Evolutionary conservation across 1,140 invertebrate species (phyloP).

Genomic region (Drosophila prosaltans): DNA sequence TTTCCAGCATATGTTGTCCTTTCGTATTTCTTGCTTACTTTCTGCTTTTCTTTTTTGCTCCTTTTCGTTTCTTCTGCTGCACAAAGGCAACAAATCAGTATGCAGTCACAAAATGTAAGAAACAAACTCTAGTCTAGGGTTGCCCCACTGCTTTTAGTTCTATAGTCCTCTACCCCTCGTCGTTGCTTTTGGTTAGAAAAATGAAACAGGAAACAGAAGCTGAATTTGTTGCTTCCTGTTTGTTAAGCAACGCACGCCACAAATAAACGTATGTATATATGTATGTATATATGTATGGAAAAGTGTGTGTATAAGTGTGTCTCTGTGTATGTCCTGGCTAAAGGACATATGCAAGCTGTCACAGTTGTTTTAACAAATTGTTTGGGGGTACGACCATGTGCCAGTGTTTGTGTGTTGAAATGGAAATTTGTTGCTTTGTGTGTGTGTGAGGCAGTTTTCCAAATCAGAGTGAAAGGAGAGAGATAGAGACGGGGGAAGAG

Average conservation of each 20-base stretch:
- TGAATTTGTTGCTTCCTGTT: slow-evolving; percentile 82
- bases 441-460: neutral
- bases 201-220: slow-evolving; percentile 69
- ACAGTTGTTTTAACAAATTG: slow-evolving; percentile 83
- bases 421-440: slow-evolving; percentile 30
- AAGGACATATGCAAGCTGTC: slow-evolving; percentile 81
- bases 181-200: slow-evolving; percentile 17
- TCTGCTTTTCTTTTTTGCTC: slow-evolving; percentile 12
- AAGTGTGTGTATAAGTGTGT: slow-evolving; percentile 17
- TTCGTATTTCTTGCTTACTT: slow-evolving; percentile 29
- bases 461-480: slow-evolving; percentile 21
- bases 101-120: slow-evolving; percentile 75
- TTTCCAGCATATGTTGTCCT: slow-evolving; percentile 73
- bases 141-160: slow-evolving; percentile 18
- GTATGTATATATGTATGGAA: neutral
- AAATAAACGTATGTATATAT: slow-evolving; percentile 53
- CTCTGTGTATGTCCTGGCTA: slow-evolving; percentile 37
- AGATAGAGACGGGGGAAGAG: slow-evolving; percentile 1
- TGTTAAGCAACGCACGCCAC: slow-evolving; percentile 78
- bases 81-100: slow-evolving; percentile 80
- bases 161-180: slow-evolving; percentile 1
- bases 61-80: slow-evolving; percentile 58
- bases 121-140: slow-evolving; percentile 38
- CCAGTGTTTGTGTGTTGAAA: slow-evolving; percentile 11
- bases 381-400: slow-evolving; percentile 35